A percentile compares a stretch with the other conserved stretches of the same genome.
These are phyloP conservation scores for Macroramphosus scolopax DNA, from an alignment of 2,797 vertebrate genomes.

Conservation along the genomic window DNA sequence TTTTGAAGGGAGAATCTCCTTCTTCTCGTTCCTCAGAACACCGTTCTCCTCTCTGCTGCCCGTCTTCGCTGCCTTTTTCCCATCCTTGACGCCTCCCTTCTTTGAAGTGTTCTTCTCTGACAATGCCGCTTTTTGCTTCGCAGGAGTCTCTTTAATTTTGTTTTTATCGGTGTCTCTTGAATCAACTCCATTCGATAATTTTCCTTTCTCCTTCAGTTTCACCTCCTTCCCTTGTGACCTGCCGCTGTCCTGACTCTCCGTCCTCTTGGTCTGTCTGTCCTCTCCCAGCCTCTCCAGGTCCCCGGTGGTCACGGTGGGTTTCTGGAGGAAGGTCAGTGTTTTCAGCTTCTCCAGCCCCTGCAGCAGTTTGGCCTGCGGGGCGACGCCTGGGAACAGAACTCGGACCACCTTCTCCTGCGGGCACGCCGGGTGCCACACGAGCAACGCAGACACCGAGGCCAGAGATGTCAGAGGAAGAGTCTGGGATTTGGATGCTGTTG, in stretches of 20 bases:
- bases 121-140: constrained; percentile 49
- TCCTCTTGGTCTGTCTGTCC: constrained; percentile 68
- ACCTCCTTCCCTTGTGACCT: constrained; percentile 72
- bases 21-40: constrained; percentile 62
- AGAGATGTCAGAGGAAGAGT: constrained; percentile 75
- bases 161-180: constrained; percentile 54
- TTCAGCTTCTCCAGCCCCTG: constrained; percentile 90
- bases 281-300: constrained; percentile 69
- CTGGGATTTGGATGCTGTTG: constrained; percentile 52
- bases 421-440: constrained; percentile 91
- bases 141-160: constrained; percentile 52
- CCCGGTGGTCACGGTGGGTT: constrained; percentile 69
- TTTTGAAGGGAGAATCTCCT: constrained; percentile 60
- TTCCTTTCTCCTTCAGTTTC: constrained; percentile 64
- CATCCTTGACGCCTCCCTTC: constrained; percentile 64
- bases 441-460: constrained; percentile 83
- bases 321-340: constrained; percentile 85
- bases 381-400: constrained; percentile 89
- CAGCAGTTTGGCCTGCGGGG: constrained; percentile 86
- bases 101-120: constrained; percentile 64
- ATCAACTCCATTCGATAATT: constrained; percentile 53
- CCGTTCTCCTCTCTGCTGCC: constrained; percentile 65
- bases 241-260: constrained; percentile 85
- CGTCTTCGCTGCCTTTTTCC: constrained; percentile 73
- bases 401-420: constrained; percentile 90